Evolutionary conservation across 2,113 vertebrate species (phyloP).

Genomic region (Corapipo altera): DNA sequence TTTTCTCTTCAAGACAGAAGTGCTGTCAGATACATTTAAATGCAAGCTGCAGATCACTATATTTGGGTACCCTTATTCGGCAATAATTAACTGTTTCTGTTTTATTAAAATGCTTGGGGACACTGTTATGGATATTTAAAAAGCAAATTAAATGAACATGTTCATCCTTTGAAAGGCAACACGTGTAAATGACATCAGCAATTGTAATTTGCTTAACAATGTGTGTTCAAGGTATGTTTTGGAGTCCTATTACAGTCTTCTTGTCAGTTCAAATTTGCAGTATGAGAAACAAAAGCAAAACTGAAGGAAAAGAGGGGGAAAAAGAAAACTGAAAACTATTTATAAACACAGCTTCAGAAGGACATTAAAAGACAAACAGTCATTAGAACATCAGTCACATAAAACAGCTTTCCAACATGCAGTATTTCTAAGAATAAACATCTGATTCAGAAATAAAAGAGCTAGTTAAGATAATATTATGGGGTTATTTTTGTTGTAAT

Average conservation of each 20-base stretch:
- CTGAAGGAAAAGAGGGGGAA: neutral
- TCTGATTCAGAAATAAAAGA: neutral
- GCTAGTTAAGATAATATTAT: neutral
- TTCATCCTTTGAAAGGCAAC: slow-evolving; percentile 69
- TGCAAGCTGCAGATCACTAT: slow-evolving; percentile 38
- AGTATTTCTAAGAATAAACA: neutral
- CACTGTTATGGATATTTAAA: slow-evolving; percentile 60
- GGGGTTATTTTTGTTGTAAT: neutral
- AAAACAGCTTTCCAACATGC: neutral
- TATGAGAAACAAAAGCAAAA: slow-evolving; percentile 35
- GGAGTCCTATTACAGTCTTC: slow-evolving; percentile 54
- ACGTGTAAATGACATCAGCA: slow-evolving; percentile 61
- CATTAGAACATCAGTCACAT: neutral
- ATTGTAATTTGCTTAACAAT: slow-evolving; percentile 68
- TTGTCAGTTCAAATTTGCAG: slow-evolving; percentile 59
- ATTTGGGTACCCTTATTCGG: slow-evolving; percentile 33
- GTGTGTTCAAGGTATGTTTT: slow-evolving; percentile 50
- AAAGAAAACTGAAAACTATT: neutral
- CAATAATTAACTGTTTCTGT: slow-evolving; percentile 66
- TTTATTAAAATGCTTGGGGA: slow-evolving; percentile 70
- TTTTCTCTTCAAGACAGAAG: slow-evolving; percentile 65
- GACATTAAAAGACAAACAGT: neutral
- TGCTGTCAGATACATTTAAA: slow-evolving; percentile 63
- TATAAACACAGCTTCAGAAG: neutral
- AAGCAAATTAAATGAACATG: slow-evolving; percentile 67